A percentile compares a stretch with the other conserved stretches of the same genome.
Evolutionary conservation across 2,888 invertebrate species (phyloP).

Genomic region (Lepeophtheirus nordmannii): DNA sequence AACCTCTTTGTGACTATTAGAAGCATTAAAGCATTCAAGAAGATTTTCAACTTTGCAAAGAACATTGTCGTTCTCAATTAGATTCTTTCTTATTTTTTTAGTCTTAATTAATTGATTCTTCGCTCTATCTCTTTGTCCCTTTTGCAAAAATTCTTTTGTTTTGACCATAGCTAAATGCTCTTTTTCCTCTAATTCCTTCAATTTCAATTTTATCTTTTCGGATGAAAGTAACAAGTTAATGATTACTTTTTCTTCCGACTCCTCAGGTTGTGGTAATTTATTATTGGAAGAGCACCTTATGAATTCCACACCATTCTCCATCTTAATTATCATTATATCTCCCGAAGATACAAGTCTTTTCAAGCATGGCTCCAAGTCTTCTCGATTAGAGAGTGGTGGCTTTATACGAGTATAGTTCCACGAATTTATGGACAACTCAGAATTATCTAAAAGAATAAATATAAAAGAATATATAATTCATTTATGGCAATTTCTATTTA

Average conservation of each 20-base stretch:
- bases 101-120: not conserved
- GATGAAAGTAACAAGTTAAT: not conserved
- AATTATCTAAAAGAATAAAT: not conserved
- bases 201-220: too few relatives aligned
- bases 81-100: not conserved
- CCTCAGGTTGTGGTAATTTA: not conserved
- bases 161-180: not conserved
- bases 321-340: not conserved
- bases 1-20: too few relatives aligned
- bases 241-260: not conserved
- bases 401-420: not conserved
- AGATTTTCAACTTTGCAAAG: not conserved
- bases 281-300: not conserved
- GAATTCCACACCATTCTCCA: not conserved
- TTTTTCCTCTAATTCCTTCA: not conserved
- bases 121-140: not conserved
- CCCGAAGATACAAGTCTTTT: not conserved
- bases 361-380: not conserved
- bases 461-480: not conserved
- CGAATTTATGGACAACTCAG: not conserved
- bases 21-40: too few relatives aligned
- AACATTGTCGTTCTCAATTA: not conserved
- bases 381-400: not conserved
- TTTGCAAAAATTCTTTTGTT: not conserved
- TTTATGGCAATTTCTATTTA: not conserved